These are phyloP conservation scores for Gasteruption jaculator DNA, from an alignment of 2,888 invertebrate genomes.

Conservation along the genomic window DNA sequence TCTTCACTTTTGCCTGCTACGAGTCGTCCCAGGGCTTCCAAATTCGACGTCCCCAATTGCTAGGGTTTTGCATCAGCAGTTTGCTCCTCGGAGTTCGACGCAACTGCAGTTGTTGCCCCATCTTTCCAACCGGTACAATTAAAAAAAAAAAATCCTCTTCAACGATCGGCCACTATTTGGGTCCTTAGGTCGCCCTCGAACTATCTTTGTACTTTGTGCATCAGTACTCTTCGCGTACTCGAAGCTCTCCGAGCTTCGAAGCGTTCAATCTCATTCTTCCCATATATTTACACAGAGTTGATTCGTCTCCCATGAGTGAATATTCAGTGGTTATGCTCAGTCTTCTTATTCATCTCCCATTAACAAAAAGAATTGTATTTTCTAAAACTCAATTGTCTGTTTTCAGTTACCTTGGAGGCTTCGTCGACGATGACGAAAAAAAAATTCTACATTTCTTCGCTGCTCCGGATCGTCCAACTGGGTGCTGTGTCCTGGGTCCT, in stretches of 20 bases:
- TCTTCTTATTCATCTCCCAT: not conserved
- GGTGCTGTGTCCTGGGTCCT: not conserved
- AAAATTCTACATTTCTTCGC: constrained; percentile 1
- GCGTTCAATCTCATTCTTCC: not conserved
- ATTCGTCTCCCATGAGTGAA: constrained; percentile 4
- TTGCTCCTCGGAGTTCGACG: too few species aligned
- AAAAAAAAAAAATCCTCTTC: constrained; percentile 12
- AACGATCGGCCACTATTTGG: constrained; percentile 9
- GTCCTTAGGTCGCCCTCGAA: too few species aligned
- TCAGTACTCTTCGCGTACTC: constrained; percentile 37
- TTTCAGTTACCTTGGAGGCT: not conserved
- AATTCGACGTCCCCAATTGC: too few species aligned
- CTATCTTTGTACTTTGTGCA: constrained; percentile 34
- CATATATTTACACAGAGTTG: constrained; percentile 8
- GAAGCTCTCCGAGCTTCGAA: constrained; percentile 18
- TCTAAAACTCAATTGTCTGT: not conserved
- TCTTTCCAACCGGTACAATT: constrained; percentile 9
- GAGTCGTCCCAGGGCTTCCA: too few species aligned
- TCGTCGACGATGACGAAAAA: not conserved
- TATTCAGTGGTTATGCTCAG: not conserved
- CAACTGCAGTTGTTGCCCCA: too few species aligned
- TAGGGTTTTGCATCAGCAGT: too few species aligned
- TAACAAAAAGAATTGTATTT: not conserved
- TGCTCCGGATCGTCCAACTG: not conserved
- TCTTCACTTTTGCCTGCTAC: too few species aligned